A percentile compares a stretch with the other conserved stretches of the same genome.
phyloP scores from a whole-genome alignment of 2,113 vertebrate species.

The Cisticola juncidis region DNA sequence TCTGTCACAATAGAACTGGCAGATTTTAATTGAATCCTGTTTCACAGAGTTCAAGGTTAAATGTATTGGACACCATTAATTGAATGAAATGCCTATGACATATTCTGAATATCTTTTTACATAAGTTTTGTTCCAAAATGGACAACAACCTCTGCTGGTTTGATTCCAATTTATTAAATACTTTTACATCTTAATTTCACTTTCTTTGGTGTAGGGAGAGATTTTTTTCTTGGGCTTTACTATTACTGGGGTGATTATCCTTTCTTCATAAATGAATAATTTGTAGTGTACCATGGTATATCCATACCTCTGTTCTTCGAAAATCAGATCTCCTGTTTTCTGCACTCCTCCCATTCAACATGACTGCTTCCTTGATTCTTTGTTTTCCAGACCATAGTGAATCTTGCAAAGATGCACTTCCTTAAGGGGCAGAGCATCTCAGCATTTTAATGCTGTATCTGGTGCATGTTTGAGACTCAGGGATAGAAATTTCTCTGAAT shows the following conservation, averaged over 20 bases:
- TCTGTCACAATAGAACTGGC: neutral
- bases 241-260: neutral
- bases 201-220: conserved; percentile 33
- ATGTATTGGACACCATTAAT: neutral
- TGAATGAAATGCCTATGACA: neutral
- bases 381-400: neutral
- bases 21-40: neutral
- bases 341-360: neutral
- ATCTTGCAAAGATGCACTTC: neutral
- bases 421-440: neutral
- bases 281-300: neutral
- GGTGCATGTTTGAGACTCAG: neutral
- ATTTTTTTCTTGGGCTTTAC: conserved; percentile 9
- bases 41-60: neutral
- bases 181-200: neutral
- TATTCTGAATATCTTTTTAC: conserved; percentile 40
- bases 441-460: neutral
- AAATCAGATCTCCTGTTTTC: neutral
- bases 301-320: neutral
- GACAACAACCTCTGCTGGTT: conserved; percentile 44
- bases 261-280: neutral
- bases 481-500: neutral
- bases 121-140: conserved; percentile 49
- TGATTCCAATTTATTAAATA: conserved; percentile 39
- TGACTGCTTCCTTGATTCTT: neutral